Evolutionary conservation across 2,797 vertebrate species (phyloP).

Genomic region (Xyrichtys novacula): DNA sequence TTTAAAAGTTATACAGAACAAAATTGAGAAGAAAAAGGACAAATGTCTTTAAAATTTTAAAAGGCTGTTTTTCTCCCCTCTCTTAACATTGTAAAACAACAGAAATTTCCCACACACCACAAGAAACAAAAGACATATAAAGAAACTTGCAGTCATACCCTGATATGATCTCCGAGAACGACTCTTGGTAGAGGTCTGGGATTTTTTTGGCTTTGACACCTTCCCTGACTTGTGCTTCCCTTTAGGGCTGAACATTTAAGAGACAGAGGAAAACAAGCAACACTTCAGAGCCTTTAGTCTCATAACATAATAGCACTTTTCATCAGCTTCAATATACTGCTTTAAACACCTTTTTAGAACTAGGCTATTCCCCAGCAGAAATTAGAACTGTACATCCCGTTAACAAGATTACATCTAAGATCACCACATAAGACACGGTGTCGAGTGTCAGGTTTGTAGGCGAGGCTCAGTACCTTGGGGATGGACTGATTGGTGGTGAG

Average conservation of each 20-base stretch:
- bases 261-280: constrained; percentile 9
- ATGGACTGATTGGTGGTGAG: constrained; percentile 86
- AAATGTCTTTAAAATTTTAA: background rate
- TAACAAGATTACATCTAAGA: no score
- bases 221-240: constrained; percentile 92
- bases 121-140: background rate
- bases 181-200: constrained; percentile 85
- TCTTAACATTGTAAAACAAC: background rate
- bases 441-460: constrained; percentile 3
- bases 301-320: background rate
- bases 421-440: background rate
- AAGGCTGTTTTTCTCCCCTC: background rate
- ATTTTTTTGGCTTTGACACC: constrained; percentile 87
- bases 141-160: constrained; percentile 78
- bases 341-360: no score
- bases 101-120: background rate
- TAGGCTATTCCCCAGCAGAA: background rate
- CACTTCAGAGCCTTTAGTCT: background rate
- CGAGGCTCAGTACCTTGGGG: constrained; percentile 83
- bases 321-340: no score
- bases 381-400: background rate
- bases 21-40: background rate
- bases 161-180: constrained; percentile 88
- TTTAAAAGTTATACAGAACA: no score
- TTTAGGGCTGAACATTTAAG: constrained; percentile 86